A percentile compares a stretch with the other conserved stretches of the same genome.
Conservation (phyloP, 1,140 invertebrate genomes). For the Scaptomyza hsui region DNA sequence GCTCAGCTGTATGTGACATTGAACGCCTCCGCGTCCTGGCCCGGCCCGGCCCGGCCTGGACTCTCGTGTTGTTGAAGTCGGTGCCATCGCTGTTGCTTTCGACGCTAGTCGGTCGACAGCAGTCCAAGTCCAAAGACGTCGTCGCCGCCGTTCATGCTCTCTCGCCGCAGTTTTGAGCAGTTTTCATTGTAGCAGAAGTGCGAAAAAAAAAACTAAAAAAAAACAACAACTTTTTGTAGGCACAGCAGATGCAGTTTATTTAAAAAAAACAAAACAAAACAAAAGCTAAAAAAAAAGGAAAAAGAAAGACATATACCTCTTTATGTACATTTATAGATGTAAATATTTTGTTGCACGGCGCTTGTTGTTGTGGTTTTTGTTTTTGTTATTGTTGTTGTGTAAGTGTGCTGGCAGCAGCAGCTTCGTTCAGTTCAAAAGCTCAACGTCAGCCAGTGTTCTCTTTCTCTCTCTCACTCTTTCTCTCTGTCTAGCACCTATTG, state of each 20-base stretch:
- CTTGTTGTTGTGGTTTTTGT: slow-evolving; percentile 29
- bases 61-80: slow-evolving; percentile 1
- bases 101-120: slow-evolving; percentile 65
- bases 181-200: slow-evolving; percentile 26
- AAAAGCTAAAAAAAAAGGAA: background rate
- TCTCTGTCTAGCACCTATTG: background rate
- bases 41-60: slow-evolving; percentile 37
- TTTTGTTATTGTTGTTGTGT: slow-evolving; percentile 37
- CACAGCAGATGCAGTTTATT: background rate
- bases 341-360: slow-evolving; percentile 26
- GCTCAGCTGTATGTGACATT: slow-evolving; percentile 33
- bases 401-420: slow-evolving; percentile 48
- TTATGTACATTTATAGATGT: slow-evolving; percentile 3
- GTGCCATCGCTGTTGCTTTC: slow-evolving; percentile 13
- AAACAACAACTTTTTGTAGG: background rate
- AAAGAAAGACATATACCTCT: background rate
- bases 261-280: background rate
- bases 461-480: background rate
- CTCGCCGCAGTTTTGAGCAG: slow-evolving; percentile 22
- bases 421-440: slow-evolving; percentile 65
- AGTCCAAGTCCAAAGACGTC: slow-evolving; percentile 72
- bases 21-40: slow-evolving; percentile 43
- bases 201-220: slow-evolving; percentile 8
- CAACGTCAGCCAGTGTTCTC: background rate
- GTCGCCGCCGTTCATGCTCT: slow-evolving; percentile 39